These are phyloP conservation scores for Myocastor coypus DNA, from an alignment of 2,113 vertebrate species.

Conservation along the genomic window DNA sequence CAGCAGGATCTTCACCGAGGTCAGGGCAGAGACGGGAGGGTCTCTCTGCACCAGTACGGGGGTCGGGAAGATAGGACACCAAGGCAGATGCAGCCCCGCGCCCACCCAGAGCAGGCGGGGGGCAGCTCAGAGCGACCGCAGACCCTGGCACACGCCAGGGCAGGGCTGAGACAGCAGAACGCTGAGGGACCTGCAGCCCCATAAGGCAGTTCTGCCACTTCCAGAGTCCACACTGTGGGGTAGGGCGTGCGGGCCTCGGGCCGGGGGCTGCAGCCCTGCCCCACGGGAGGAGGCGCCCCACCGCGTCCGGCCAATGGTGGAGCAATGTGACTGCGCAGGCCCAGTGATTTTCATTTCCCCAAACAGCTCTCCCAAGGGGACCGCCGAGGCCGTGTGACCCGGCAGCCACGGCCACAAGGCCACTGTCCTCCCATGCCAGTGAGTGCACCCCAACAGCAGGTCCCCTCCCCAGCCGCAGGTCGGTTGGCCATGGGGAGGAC, in stretches of 20 bases:
- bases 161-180: no score
- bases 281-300: background rate
- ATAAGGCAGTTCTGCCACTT: background rate
- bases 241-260: background rate
- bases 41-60: background rate
- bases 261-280: background rate
- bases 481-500: background rate
- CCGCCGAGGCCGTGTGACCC: rapidly evolving
- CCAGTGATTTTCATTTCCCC: background rate
- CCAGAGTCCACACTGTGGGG: background rate
- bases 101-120: background rate
- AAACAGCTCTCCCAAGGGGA: background rate
- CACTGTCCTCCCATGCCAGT: rapidly evolving
- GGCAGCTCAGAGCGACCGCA: background rate
- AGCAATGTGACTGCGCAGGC: background rate
- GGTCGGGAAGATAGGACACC: background rate
- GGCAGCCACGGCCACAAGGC: background rate
- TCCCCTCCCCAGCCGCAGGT: background rate
- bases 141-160: no score
- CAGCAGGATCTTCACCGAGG: background rate
- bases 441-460: no score
- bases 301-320: no score
- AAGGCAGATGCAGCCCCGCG: background rate
- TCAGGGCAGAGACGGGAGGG: background rate
- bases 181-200: background rate